These are phyloP conservation scores for Eumeta japonica DNA, from an alignment of 1,140 invertebrate genomes.

Conservation along the genomic window DNA sequence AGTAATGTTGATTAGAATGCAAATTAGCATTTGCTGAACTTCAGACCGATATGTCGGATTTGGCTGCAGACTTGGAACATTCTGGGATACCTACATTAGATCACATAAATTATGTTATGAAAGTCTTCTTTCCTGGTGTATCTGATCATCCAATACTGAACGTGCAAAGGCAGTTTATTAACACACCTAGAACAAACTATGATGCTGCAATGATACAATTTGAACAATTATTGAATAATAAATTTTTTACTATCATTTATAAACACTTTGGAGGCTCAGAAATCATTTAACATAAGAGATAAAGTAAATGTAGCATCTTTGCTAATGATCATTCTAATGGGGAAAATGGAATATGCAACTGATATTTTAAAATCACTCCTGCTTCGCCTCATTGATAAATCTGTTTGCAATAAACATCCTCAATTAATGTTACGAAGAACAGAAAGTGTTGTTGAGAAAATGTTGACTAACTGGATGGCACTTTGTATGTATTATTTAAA, in stretches of 20 bases:
- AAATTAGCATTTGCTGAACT: constrained; percentile 98
- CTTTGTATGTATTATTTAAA: constrained; percentile 96
- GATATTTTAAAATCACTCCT: constrained; percentile 86
- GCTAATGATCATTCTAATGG: constrained; percentile 89
- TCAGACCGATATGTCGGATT: constrained; percentile 98
- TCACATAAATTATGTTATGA: constrained; percentile 96
- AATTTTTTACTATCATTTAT: constrained; percentile 91
- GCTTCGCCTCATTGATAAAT: constrained; percentile 86
- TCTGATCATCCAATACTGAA: constrained; percentile 89
- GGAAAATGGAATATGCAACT: constrained; percentile 95
- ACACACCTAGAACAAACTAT: constrained; percentile 80
- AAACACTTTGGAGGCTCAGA: constrained; percentile 88
- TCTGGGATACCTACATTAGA: constrained; percentile 94
- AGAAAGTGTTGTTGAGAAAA: constrained; percentile 98
- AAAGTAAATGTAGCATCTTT: constrained; percentile 93
- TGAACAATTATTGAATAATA: constrained; percentile 89
- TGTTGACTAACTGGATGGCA: constrained; percentile 98
- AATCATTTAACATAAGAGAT: constrained; percentile 88
- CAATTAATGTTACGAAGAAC: constrained; percentile 90
- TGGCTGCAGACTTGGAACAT: constrained; percentile 93
- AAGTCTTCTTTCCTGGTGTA: constrained; percentile 96
- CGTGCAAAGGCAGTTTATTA: constrained; percentile 75
- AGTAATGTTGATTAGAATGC: constrained; percentile 96
- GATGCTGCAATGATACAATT: constrained; percentile 93
- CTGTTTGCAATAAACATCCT: constrained; percentile 85